Percentiles rank a stretch among this genome's conserved stretches.
phyloP scores from a whole-genome alignment of 2,113 vertebrate genomes.

The Synchiropus splendidus region DNA sequence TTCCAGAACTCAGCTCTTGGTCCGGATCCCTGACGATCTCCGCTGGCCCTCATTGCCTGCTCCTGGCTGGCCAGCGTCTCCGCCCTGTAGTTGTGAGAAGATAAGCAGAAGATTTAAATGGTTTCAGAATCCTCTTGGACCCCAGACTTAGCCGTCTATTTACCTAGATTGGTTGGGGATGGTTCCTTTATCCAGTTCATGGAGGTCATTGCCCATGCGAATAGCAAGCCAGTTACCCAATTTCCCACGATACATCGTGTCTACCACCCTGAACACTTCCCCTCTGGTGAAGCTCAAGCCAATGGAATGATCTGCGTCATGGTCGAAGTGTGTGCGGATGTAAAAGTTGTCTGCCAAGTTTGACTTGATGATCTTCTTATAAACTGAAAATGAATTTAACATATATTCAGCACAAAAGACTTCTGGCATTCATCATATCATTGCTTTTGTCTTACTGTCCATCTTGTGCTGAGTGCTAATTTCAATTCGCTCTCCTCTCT shows the following conservation, averaged over 20 bases:
- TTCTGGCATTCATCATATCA: not conserved
- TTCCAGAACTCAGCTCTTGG: constrained; percentile 93
- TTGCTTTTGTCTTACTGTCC: constrained; percentile 73
- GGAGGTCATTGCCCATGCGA: constrained; percentile 82
- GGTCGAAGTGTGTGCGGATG: constrained; percentile 89
- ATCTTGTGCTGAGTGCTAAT: constrained; percentile 80
- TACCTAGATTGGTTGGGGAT: constrained; percentile 85
- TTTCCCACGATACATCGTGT: constrained; percentile 80
- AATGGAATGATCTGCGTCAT: constrained; percentile 65
- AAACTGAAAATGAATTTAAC: constrained; percentile 66
- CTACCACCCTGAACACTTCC: constrained; percentile 87
- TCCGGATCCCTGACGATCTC: constrained; percentile 50
- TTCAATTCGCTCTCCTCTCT: constrained; percentile 60
- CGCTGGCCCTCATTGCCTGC: constrained; percentile 58
- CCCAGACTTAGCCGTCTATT: not conserved
- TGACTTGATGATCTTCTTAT: constrained; percentile 82
- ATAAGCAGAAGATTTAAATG: not conserved
- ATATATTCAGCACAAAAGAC: not conserved
- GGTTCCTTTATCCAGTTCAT: constrained; percentile 83
- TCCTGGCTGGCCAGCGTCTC: constrained; percentile 82
- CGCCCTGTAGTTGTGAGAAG: constrained; percentile 62
- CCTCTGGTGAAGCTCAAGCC: constrained; percentile 83
- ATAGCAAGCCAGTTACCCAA: constrained; percentile 81
- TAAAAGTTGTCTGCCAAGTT: constrained; percentile 87
- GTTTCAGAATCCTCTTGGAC: not conserved